These are phyloP conservation scores for Nymphalis urticae DNA, from an alignment of 2,888 invertebrate genomes.

Conservation along the genomic window DNA sequence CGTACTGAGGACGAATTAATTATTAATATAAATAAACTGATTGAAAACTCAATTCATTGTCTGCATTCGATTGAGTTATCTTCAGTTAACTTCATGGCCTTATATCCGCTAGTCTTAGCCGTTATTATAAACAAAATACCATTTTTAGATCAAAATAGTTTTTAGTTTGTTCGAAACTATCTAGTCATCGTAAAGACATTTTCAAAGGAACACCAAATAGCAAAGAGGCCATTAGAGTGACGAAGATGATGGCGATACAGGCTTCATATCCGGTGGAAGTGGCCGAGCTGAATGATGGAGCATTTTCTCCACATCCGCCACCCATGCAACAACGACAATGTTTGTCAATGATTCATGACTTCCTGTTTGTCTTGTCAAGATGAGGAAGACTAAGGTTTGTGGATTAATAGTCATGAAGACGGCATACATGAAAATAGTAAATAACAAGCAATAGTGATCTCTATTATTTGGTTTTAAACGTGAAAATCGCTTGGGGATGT, in stretches of 20 bases:
- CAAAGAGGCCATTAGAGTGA: conserved; percentile 38
- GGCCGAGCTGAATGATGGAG: conserved; percentile 48
- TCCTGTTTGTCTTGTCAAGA: conserved; percentile 44
- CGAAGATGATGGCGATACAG: conserved; percentile 45
- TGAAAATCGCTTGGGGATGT: neutral
- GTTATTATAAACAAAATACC: too few species aligned
- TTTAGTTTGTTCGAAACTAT: conserved; percentile 2
- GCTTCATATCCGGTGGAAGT: conserved; percentile 49
- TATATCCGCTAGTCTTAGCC: too few species aligned
- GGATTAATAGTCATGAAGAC: conserved; percentile 41
- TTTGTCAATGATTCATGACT: conserved; percentile 48
- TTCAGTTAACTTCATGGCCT: too few species aligned
- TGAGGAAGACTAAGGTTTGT: conserved; percentile 37
- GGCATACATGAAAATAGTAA: conserved; percentile 21
- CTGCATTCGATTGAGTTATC: too few species aligned
- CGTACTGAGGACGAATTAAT: too few species aligned
- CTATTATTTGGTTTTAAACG: neutral
- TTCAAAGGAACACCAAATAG: conserved; percentile 22
- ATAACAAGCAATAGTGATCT: neutral
- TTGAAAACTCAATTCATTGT: too few species aligned
- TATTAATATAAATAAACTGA: too few species aligned
- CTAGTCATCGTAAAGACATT: conserved; percentile 19
- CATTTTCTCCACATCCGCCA: conserved; percentile 47
- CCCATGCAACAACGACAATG: conserved; percentile 44
- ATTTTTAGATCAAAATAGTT: neutral